Conservation (phyloP, 2,797 vertebrate species). For the Balearica regulorum region DNA sequence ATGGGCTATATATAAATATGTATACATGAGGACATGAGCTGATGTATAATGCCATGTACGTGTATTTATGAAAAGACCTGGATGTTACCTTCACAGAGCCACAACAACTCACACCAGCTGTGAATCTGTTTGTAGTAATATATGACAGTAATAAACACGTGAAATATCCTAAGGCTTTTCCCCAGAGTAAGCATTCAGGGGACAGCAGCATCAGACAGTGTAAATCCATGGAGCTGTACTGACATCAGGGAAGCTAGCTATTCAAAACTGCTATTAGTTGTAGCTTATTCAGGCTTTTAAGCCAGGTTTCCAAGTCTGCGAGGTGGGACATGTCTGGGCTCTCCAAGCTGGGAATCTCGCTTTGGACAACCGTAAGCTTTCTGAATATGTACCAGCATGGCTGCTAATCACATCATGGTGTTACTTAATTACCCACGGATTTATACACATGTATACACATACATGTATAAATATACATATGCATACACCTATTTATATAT, state of each 20-base stretch:
- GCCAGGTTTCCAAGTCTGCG: not conserved
- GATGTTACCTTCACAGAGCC: not conserved
- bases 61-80: not conserved
- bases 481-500: too few relatives aligned
- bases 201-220: not conserved
- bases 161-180: not conserved
- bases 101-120: not conserved
- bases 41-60: not conserved
- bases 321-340: not conserved
- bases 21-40: not conserved
- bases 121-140: not conserved
- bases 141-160: not conserved
- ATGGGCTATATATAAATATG: fast-evolving
- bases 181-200: not conserved
- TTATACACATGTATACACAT: not conserved
- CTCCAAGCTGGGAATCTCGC: not conserved
- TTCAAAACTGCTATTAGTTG: not conserved
- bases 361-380: not conserved
- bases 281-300: not conserved
- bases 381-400: fast-evolving
- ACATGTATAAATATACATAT: too few relatives aligned
- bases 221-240: not conserved
- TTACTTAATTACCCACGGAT: not conserved
- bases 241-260: not conserved
- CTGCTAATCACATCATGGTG: not conserved